Percentiles rank a stretch among this genome's conserved stretches.
phyloP scores from a whole-genome alignment of 2,113 vertebrate genomes.

The Aegithalos caudatus region DNA sequence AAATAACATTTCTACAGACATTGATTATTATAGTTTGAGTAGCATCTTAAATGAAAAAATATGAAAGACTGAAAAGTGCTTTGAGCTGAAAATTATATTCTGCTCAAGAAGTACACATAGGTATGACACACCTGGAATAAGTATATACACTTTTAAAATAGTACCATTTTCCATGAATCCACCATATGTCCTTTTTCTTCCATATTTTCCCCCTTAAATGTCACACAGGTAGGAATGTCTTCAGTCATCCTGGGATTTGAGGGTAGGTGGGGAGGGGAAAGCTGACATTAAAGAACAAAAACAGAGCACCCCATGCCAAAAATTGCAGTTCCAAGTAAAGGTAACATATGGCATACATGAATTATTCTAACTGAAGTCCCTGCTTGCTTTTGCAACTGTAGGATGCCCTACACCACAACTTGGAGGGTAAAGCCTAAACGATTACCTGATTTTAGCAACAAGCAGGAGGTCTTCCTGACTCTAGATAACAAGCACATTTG shows the following conservation, averaged over 20 bases:
- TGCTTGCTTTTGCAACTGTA: not conserved
- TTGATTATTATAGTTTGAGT: not conserved
- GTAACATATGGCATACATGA: not conserved
- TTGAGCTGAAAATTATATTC: not conserved
- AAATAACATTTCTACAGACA: not conserved
- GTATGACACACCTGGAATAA: not conserved
- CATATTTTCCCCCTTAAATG: not conserved
- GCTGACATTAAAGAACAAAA: not conserved
- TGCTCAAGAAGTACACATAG: not conserved
- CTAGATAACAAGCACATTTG: not conserved
- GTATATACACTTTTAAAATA: not conserved
- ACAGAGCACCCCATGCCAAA: not conserved
- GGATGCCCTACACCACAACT: not conserved
- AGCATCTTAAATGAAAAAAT: not conserved
- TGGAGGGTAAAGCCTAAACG: not conserved
- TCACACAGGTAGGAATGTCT: not conserved
- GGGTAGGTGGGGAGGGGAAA: accelerated
- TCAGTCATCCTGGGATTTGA: not conserved
- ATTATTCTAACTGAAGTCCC: constrained; percentile 20
- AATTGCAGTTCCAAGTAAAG: not conserved
- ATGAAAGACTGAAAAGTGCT: not conserved
- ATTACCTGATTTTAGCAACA: not conserved
- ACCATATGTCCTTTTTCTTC: not conserved
- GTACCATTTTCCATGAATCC: accelerated
- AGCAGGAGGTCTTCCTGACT: not conserved